Conservation (phyloP, 2,113 vertebrate species). For the Calcarius ornatus region DNA sequence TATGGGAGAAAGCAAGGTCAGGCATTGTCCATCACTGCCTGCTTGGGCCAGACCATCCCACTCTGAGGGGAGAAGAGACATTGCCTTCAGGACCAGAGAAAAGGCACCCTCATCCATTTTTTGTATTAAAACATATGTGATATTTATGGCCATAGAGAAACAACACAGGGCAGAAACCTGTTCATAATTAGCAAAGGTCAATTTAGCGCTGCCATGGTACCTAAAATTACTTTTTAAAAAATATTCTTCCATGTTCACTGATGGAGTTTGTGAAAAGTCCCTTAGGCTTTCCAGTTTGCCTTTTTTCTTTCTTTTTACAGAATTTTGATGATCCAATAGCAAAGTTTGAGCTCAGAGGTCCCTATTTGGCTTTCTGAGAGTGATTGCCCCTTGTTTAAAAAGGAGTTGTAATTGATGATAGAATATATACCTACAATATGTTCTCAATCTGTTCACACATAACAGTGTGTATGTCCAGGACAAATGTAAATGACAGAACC, state of each 20-base stretch:
- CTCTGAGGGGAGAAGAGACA: neutral
- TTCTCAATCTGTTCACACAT: neutral
- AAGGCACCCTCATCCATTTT: neutral
- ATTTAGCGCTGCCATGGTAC: neutral
- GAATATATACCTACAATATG: neutral
- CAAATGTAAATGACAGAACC: neutral
- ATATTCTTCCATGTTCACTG: fast-evolving
- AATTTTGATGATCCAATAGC: neutral
- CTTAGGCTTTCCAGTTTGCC: neutral
- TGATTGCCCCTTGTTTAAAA: neutral
- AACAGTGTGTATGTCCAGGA: neutral
- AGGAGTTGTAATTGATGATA: neutral
- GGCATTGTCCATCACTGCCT: neutral
- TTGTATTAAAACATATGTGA: fast-evolving
- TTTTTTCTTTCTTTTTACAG: neutral
- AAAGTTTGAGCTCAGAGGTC: neutral
- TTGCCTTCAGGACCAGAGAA: neutral
- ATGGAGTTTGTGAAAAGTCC: neutral
- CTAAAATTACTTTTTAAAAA: neutral
- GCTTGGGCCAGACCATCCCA: neutral
- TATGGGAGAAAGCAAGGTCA: neutral
- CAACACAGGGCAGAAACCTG: neutral
- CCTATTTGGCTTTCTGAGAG: neutral
- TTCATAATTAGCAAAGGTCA: neutral
- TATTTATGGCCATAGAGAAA: neutral